These are phyloP conservation scores for Percopsis transmontana DNA, from an alignment of 2,113 vertebrate genomes.

Conservation along the genomic window DNA sequence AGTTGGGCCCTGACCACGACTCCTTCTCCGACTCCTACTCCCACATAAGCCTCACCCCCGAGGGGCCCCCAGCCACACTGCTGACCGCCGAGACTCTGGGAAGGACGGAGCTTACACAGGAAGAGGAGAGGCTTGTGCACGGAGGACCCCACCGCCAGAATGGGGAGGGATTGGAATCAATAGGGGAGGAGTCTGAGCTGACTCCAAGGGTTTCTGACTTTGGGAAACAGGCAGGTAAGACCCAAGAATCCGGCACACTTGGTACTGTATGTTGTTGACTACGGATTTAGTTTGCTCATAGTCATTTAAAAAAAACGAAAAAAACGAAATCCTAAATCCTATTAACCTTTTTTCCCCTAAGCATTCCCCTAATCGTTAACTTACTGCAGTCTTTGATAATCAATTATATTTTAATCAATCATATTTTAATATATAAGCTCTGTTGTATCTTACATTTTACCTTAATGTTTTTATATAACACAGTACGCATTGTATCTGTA, in stretches of 20 bases:
- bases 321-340: no score
- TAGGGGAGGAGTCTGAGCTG: constrained; percentile 49
- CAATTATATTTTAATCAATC: background rate
- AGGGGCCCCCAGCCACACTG: constrained; percentile 33
- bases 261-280: background rate
- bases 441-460: background rate
- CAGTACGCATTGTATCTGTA: background rate
- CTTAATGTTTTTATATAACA: background rate
- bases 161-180: constrained; percentile 25
- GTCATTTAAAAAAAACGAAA: no score
- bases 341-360: no score
- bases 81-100: constrained; percentile 61
- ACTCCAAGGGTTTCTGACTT: constrained; percentile 25
- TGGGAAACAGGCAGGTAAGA: constrained; percentile 65
- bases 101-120: constrained; percentile 23
- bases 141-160: constrained; percentile 17
- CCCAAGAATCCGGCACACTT: background rate
- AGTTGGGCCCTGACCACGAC: constrained; percentile 48
- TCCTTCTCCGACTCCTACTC: constrained; percentile 73
- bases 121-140: constrained; percentile 27
- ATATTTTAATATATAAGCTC: background rate
- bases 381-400: background rate
- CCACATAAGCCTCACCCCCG: constrained; percentile 58
- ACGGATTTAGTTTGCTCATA: background rate
- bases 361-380: no score